Base-by-base conservation (phyloP, 2,113 vertebrate species). In the Mastomys coucha region DNA sequence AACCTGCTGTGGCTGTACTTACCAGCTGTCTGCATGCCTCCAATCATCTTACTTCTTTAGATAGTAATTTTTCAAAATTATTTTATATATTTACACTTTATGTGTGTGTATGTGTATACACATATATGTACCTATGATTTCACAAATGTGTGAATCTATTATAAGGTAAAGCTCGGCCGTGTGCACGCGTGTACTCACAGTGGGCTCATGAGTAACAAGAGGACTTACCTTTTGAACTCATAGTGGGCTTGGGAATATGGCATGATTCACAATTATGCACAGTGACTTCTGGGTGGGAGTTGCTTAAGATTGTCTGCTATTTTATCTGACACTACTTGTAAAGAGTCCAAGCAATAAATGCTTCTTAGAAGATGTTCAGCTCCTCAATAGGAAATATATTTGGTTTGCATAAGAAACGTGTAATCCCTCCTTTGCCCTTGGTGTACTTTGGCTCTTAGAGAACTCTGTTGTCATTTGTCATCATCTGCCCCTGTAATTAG, bases 381-480 rank as follows among this genome's bases (percentile, higher is more conserved):
- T 89, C 26, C 9, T 89, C 82, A 95, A 78, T 89, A 77, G 33
- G 69, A 17, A 78, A 17, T 91, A 11, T 14, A 85, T 87, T 96
- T 89, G 91, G 12, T 89, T 93, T 33, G 88, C 67, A 63, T 80
- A 87, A 89, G 58, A 70, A 65, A 70, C 72, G 12, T 19, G 49
- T 65, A 69, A 86, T 86, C 80, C 10, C 31, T 77, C 33, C 65
- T 4, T 67, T 49, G n/a, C 20, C 22, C 26, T 89, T 88, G 49
- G n/a, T 53, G 93, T 94, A 58, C 28, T 91, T 84, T 92, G 73
- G 19, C 84, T 70, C 86, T 67, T 51, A 45, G 73, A 82, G 89
- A 72, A 26, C 53, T 81, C 16, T 49, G 19, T 76, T 84, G 72
- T 19, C 33, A 56, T 89, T 89, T 89, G 53, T 92, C 33, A 67